These are phyloP conservation scores for Pholis gunnellus DNA, from an alignment of 2,113 vertebrate species.

Conservation along the genomic window DNA sequence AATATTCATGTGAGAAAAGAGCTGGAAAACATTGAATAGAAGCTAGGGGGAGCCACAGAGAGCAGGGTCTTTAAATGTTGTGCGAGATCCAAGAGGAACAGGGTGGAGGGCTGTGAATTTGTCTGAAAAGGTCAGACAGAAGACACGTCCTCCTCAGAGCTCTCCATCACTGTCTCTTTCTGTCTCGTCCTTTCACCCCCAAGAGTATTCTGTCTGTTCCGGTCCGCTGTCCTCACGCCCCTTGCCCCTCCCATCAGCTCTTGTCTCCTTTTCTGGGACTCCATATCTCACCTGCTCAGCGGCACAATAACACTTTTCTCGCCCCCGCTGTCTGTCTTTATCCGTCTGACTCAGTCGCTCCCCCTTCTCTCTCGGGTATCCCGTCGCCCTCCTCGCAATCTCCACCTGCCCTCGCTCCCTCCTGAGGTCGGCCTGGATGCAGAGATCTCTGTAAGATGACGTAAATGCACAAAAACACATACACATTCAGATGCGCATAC, in stretches of 20 bases:
- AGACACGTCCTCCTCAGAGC: slow-evolving; percentile 51
- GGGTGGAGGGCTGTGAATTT: slow-evolving; percentile 53
- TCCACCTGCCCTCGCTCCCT: slow-evolving; percentile 35
- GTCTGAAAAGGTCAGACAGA: slow-evolving; percentile 73
- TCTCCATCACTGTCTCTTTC: slow-evolving; percentile 54
- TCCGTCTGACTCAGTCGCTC: slow-evolving; percentile 31
- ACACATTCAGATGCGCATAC: background rate
- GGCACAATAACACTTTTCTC: slow-evolving; percentile 29
- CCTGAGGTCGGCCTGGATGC: slow-evolving; percentile 11
- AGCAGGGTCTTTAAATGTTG: background rate
- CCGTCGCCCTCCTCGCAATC: background rate
- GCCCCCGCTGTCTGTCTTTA: slow-evolving; percentile 29
- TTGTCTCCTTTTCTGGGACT: slow-evolving; percentile 20
- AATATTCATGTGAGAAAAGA: slow-evolving; percentile 23
- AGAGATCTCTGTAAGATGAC: slow-evolving; percentile 17
- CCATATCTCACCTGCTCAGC: slow-evolving; percentile 6
- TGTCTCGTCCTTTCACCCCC: slow-evolving; percentile 33
- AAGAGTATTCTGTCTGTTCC: slow-evolving; percentile 36
- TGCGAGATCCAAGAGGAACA: slow-evolving; percentile 34
- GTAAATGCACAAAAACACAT: slow-evolving; percentile 5
- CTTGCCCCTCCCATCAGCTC: background rate
- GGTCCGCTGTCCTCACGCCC: slow-evolving; percentile 6
- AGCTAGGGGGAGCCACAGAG: slow-evolving; percentile 3
- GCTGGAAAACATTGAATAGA: slow-evolving; percentile 8
- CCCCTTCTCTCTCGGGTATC: slow-evolving; percentile 5